Evolutionary conservation across 2,888 invertebrate species (phyloP).

Genomic region (Noctuana brunneofusca): DNA sequence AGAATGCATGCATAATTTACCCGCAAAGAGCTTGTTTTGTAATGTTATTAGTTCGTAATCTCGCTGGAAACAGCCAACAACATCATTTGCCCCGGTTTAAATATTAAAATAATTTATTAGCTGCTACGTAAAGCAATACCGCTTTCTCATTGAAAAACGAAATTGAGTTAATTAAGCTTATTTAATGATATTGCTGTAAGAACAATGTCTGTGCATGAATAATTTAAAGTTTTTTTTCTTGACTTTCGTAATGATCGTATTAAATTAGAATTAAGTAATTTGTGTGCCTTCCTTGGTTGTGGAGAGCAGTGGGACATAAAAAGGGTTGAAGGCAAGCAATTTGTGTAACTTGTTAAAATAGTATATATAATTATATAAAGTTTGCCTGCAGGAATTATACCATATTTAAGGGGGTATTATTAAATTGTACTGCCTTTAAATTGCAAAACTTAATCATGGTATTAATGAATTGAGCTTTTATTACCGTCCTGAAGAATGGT

Average conservation of each 20-base stretch:
- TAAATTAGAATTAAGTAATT: too few relatives aligned
- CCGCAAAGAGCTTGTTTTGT: constrained; percentile 79
- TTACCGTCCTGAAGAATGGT: constrained; percentile 59
- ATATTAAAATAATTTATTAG: constrained; percentile 80
- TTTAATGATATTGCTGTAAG: constrained; percentile 8
- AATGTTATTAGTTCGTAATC: constrained; percentile 82
- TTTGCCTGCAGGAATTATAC: too few relatives aligned
- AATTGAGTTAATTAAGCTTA: constrained; percentile 27
- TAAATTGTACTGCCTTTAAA: constrained; percentile 54
- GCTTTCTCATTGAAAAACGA: constrained; percentile 40
- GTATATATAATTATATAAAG: too few relatives aligned
- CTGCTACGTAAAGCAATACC: constrained; percentile 54
- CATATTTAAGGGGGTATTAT: too few relatives aligned
- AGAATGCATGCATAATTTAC: constrained; percentile 81
- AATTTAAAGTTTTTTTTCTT: too few relatives aligned
- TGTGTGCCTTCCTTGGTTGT: too few relatives aligned
- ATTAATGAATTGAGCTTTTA: constrained; percentile 60
- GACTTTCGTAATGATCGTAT: too few relatives aligned
- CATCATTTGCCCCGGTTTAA: constrained; percentile 73
- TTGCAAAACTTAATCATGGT: constrained; percentile 74
- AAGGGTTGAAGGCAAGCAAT: too few relatives aligned
- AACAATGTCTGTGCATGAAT: not conserved
- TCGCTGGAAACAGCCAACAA: constrained; percentile 76
- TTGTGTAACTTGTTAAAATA: too few relatives aligned
- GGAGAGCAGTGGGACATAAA: too few relatives aligned